Conservation (phyloP, 2,113 vertebrate genomes). For the Lates calcarifer region DNA sequence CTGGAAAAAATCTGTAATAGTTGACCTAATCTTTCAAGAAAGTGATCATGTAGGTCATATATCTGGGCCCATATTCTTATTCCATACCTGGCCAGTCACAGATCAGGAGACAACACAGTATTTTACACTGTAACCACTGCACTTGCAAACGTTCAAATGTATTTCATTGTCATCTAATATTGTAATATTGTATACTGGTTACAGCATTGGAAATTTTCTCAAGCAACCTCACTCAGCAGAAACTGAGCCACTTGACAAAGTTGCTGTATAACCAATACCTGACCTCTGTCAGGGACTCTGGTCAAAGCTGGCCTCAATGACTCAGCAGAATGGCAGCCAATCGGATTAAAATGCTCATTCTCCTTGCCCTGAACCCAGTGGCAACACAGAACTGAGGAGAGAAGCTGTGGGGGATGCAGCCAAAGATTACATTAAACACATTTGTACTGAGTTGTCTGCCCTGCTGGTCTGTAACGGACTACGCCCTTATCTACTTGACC, state of each 20-base stretch:
- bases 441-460: constrained; percentile 22
- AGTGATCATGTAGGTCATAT: too few relatives aligned
- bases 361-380: constrained; percentile 41
- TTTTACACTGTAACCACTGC: not conserved
- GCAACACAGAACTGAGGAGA: constrained; percentile 9
- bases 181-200: not conserved
- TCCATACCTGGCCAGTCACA: not conserved
- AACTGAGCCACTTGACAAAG: constrained; percentile 27
- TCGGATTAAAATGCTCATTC: constrained; percentile 53
- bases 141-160: not conserved
- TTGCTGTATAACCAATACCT: constrained; percentile 25
- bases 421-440: constrained; percentile 43
- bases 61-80: not conserved
- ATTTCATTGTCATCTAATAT: not conserved
- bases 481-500: constrained; percentile 25
- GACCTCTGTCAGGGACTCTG: constrained; percentile 35
- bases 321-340: constrained; percentile 59
- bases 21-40: too few relatives aligned
- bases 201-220: not conserved
- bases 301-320: constrained; percentile 39
- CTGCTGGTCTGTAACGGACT: not conserved
- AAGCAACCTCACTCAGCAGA: constrained; percentile 45
- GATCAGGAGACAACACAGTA: not conserved
- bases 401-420: constrained; percentile 1
- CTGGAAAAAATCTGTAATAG: not conserved